Conservation (phyloP, 1,140 invertebrate genomes). For the Gryllus bimaculatus region DNA sequence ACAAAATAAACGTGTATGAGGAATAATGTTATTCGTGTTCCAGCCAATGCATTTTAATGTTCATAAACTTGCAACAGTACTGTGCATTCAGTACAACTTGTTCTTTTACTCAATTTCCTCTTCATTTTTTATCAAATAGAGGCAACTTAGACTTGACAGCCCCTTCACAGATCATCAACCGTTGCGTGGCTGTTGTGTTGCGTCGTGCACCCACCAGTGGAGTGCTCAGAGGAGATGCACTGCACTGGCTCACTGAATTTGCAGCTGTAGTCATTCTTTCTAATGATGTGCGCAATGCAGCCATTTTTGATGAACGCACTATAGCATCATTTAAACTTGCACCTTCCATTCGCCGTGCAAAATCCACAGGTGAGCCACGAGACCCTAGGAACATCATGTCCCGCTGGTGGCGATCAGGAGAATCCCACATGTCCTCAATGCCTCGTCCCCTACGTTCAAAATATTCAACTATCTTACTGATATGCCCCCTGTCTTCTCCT, state of each 20-base stretch:
- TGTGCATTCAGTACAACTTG: background rate
- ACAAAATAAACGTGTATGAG: too few species aligned
- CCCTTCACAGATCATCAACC: slow-evolving; percentile 68
- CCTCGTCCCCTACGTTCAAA: slow-evolving; percentile 58
- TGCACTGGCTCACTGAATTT: background rate
- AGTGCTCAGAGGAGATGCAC: slow-evolving; percentile 2
- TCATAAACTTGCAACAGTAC: background rate
- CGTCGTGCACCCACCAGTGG: background rate
- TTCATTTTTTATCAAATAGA: slow-evolving; percentile 66
- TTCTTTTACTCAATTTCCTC: background rate
- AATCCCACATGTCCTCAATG: slow-evolving; percentile 11
- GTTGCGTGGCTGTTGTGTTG: slow-evolving; percentile 33
- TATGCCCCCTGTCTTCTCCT: slow-evolving; percentile 58
- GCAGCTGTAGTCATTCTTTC: slow-evolving; percentile 17
- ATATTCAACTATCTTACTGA: slow-evolving; percentile 78
- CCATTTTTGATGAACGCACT: slow-evolving; percentile 29
- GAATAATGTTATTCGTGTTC: too few species aligned
- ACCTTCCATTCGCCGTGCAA: slow-evolving; percentile 20
- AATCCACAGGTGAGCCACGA: slow-evolving; percentile 16
- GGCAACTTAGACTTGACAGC: slow-evolving; percentile 73
- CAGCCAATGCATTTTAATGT: background rate
- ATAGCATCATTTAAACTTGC: slow-evolving; percentile 17
- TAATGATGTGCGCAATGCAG: slow-evolving; percentile 30
- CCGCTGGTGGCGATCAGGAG: slow-evolving; percentile 10
- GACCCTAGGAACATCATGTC: slow-evolving; percentile 12